These are phyloP conservation scores for Gymnothorax javanicus DNA, from an alignment of 2,797 vertebrate genomes.

Conservation along the genomic window DNA sequence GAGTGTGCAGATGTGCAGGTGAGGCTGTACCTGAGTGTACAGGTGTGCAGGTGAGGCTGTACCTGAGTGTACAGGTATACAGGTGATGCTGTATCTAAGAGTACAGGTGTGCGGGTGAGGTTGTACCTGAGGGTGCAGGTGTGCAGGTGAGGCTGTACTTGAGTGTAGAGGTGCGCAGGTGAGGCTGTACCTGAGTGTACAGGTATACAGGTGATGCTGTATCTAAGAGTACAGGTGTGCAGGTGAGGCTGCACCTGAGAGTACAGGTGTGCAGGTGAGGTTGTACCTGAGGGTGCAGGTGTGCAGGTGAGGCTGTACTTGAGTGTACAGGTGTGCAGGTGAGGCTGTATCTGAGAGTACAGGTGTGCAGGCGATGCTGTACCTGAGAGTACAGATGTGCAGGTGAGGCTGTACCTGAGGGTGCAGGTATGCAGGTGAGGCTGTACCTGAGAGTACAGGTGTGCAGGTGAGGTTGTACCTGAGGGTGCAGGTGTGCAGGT, in stretches of 20 bases:
- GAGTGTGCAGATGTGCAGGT: not conserved
- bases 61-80: not conserved
- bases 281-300: too few relatives aligned
- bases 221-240: conserved; percentile 1
- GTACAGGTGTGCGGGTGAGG: not conserved
- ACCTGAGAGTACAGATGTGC: conserved; percentile 10
- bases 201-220: not conserved
- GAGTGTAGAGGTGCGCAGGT: not conserved
- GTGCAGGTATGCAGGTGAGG: not conserved
- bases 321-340: not conserved
- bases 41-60: not conserved
- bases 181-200: conserved; percentile 16
- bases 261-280: too few relatives aligned
- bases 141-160: conserved; percentile 8
- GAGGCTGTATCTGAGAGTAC: conserved; percentile 33
- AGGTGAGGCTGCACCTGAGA: not conserved
- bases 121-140: not conserved
- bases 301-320: not conserved
- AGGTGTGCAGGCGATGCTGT: conserved; percentile 20
- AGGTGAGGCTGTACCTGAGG: not conserved
- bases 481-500: conserved; percentile 73
- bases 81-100: not conserved
- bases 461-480: conserved; percentile 67
- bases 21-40: not conserved
- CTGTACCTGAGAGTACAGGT: too few relatives aligned